Conservation (phyloP, 2,113 vertebrate genomes). For the Bubo scandiacus region DNA sequence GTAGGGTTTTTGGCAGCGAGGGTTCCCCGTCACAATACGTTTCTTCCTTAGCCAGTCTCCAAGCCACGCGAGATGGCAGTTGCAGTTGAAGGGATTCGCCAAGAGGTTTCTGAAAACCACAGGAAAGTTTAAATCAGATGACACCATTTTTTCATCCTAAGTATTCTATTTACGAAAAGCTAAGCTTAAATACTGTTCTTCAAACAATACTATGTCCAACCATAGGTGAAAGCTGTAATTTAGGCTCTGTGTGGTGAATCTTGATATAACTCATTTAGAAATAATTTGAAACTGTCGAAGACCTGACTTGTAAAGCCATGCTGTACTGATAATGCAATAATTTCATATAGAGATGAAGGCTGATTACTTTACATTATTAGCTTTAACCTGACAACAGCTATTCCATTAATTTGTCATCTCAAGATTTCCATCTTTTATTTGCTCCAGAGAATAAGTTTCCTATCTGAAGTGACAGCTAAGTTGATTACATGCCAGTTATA, state of each 20-base stretch:
- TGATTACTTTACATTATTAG: conserved; percentile 79
- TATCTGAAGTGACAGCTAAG: conserved; percentile 76
- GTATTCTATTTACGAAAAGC: not conserved
- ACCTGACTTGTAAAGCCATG: conserved; percentile 67
- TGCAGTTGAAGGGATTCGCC: conserved; percentile 98
- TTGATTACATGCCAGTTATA: conserved; percentile 82
- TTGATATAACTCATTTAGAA: conserved; percentile 61
- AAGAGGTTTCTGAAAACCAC: conserved; percentile 86
- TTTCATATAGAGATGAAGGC: conserved; percentile 75
- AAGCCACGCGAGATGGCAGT: conserved; percentile 95
- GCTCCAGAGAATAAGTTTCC: conserved; percentile 76
- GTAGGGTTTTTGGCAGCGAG: conserved; percentile 95
- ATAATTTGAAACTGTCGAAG: conserved; percentile 71
- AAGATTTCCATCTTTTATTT: conserved; percentile 77
- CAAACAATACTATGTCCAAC: not conserved
- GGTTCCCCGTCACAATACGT: conserved; percentile 96
- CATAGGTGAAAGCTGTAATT: conserved; percentile 36
- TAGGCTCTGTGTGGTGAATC: conserved; percentile 6
- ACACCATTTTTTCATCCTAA: not conserved
- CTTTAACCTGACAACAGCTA: conserved; percentile 76
- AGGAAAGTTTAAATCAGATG: not conserved
- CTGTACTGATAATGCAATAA: conserved; percentile 70
- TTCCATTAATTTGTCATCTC: conserved; percentile 79
- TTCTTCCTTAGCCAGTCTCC: conserved; percentile 97
- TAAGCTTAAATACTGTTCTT: not conserved